Evolutionary conservation across 1,140 invertebrate species (phyloP), one percentile per base, ranked within the genome.

Genomic region (Frieseomelitta varia): DNA sequence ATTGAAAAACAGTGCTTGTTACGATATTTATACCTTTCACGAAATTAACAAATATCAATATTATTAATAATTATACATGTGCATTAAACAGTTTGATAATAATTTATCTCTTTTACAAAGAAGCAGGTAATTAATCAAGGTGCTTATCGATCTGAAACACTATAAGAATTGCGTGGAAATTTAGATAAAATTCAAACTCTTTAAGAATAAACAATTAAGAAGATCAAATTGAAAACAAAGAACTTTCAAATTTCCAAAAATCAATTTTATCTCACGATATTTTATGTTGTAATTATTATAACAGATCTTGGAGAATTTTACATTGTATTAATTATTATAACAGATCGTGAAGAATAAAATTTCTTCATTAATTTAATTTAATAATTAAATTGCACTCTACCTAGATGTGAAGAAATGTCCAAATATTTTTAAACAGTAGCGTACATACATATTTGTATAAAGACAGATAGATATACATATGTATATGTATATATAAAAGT

Each of bases 391-490:
- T 15, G 0, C 6, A 30, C 15, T 63, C 14, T 15, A 15, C 1
- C 0, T n/a, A 10, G 27, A 47, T 1, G n/a, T n/a, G 8, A 17
- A 17, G 17, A 27, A 65, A 30, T 27, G 0, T 17, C 63, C 27
- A 65, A 56, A 27, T 65, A 30, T 27, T 65, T 65, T 0, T 1
- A 30, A 30, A 65, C 63, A 30, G 24, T n/a, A 61, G 24, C n/a
- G 58, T 65, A 2, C 63, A 10, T 67, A 86, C 58, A 47, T 86
- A 74, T 85, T 34, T 27, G 47, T 58, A 61, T 61, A 51, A 17
- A 47, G n/a, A 61, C 39, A 51, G 39, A 47, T 15, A 65, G 21
- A 55, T 61, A n/a, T n/a, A 69, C 53, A 65, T 15, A 61, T 63
- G 65, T 75, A 75, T 63, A 47, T 68, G n/a, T 83, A 47, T 30